phyloP scores from a whole-genome alignment of 2,113 vertebrate genomes.

The Chaetodon auriga region DNA sequence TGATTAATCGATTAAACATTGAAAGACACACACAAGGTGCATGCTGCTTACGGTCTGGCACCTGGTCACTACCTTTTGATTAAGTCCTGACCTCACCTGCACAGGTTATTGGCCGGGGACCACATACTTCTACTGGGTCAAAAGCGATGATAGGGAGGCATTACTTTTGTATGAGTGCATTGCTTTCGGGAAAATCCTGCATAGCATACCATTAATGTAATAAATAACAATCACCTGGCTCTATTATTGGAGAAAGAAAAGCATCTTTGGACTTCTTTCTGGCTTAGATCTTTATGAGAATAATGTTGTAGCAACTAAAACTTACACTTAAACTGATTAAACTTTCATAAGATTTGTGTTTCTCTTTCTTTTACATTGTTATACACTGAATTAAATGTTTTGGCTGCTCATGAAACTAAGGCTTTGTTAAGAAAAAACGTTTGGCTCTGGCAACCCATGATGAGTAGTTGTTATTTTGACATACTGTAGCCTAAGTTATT shows the following conservation, averaged over 20 bases:
- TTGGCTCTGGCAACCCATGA: background rate
- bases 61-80: no score
- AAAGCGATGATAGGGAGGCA: no score
- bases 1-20: background rate
- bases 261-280: background rate
- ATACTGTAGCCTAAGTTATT: no score
- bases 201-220: background rate
- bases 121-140: no score
- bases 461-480: no score
- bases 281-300: background rate
- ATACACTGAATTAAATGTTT: no score
- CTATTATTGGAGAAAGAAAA: background rate
- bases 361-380: background rate
- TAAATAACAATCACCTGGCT: background rate
- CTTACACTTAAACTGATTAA: background rate
- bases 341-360: background rate
- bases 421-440: background rate
- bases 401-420: background rate
- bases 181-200: no score
- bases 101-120: no score
- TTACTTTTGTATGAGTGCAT: no score
- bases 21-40: background rate
- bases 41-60: no score
- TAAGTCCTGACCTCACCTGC: no score
- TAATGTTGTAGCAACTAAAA: background rate